These are phyloP conservation scores for Trichonephila clavata DNA, from an alignment of 1,140 invertebrate species.

Conservation along the genomic window DNA sequence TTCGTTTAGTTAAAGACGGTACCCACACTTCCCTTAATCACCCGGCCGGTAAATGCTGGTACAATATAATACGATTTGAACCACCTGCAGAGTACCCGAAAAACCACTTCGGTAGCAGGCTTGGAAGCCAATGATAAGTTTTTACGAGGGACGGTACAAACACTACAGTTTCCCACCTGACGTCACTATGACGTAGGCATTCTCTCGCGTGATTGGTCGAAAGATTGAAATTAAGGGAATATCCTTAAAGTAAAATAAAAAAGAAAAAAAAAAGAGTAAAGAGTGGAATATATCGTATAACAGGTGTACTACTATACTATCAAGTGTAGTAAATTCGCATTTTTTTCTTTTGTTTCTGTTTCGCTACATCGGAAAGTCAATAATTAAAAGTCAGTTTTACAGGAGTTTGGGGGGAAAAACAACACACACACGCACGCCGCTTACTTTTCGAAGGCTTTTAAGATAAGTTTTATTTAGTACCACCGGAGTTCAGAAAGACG, in stretches of 20 bases:
- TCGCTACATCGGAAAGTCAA: neutral
- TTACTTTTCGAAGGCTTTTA: too few relatives aligned
- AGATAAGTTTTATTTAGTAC: too few relatives aligned
- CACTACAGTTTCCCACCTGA: slow-evolving; percentile 31
- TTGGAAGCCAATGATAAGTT: slow-evolving; percentile 50
- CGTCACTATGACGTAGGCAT: slow-evolving; percentile 59
- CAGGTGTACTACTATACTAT: slow-evolving; percentile 59
- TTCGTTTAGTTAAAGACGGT: neutral
- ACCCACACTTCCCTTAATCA: neutral
- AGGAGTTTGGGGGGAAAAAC: too few relatives aligned
- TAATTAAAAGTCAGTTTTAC: neutral
- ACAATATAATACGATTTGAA: slow-evolving; percentile 6
- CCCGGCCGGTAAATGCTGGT: slow-evolving; percentile 38
- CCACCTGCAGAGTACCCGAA: slow-evolving; percentile 10
- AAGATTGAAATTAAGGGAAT: slow-evolving; percentile 12
- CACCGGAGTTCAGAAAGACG: too few relatives aligned
- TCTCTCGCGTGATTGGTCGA: neutral
- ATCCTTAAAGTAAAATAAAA: neutral
- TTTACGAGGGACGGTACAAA: neutral
- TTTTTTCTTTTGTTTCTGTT: neutral
- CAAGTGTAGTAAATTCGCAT: neutral
- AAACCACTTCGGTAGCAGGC: slow-evolving; percentile 33
- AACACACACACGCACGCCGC: too few relatives aligned
- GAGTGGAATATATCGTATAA: neutral
- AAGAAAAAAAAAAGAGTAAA: neutral